Conservation (phyloP, 2,797 vertebrate species). For the Bothrops alternatus region DNA sequence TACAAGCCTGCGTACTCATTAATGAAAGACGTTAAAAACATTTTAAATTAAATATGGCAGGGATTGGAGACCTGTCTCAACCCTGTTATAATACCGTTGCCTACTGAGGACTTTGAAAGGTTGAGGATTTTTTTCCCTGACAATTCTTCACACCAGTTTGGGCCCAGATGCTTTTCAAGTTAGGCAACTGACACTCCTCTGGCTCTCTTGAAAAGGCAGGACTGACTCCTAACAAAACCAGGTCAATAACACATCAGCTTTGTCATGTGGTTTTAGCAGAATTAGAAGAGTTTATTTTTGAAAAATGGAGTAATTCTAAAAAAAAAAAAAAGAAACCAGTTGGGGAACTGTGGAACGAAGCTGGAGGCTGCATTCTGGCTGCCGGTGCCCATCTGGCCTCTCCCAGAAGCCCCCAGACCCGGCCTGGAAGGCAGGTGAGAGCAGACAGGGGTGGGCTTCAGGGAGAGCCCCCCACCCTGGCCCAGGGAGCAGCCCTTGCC, state of each 20-base stretch:
- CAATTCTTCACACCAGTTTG: not conserved
- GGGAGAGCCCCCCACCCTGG: not conserved
- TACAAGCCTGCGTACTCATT: not conserved
- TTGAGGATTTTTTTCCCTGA: not conserved
- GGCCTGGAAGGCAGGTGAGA: not conserved
- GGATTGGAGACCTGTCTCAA: not conserved
- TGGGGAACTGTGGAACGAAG: not conserved
- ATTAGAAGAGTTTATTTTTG: not conserved
- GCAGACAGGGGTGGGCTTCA: not conserved
- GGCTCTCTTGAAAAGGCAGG: not conserved
- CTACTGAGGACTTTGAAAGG: not conserved
- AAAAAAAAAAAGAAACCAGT: not conserved
- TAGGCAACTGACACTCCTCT: not conserved
- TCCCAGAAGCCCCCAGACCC: not conserved
- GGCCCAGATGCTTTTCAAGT: not conserved
- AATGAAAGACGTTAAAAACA: not conserved
- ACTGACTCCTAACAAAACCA: not conserved
- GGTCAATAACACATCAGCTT: not conserved
- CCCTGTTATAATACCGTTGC: not conserved
- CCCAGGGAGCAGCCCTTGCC: too few relatives aligned
- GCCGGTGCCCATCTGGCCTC: not conserved
- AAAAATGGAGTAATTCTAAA: not conserved
- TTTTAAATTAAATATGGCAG: not conserved
- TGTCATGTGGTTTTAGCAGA: not conserved
- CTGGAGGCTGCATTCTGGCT: not conserved